A percentile compares a stretch with the other conserved stretches of the same genome.
Conservation (phyloP, 2,888 invertebrate genomes). For the Eupithecia tripunctaria region DNA sequence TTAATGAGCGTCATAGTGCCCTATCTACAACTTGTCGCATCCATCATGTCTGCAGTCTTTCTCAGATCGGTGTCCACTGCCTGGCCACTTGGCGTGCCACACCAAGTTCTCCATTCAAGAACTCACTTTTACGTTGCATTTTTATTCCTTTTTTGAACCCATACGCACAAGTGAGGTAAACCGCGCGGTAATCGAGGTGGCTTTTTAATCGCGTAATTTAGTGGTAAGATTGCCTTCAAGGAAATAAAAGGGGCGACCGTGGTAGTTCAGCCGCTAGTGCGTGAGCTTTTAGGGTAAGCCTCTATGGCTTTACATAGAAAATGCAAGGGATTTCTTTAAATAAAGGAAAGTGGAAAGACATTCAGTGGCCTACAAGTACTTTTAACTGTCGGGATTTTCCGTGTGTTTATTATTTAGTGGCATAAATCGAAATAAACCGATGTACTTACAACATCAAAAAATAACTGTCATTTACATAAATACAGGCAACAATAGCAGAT, state of each 20-base stretch:
- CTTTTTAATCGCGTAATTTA: background rate
- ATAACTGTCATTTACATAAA: background rate
- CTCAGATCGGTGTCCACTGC: too few species aligned
- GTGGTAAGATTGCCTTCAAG: background rate
- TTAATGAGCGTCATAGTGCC: too few species aligned
- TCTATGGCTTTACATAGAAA: background rate
- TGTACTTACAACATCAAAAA: background rate
- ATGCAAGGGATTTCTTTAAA: background rate
- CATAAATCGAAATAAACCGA: background rate
- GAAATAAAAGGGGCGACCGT: background rate
- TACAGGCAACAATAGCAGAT: background rate
- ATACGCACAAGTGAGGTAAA: background rate
- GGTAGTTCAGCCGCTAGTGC: background rate
- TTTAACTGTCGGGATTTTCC: background rate
- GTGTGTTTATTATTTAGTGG: background rate
- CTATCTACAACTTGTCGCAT: too few species aligned
- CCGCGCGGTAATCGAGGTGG: background rate
- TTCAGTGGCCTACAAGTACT: background rate
- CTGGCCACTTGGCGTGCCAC: too few species aligned
- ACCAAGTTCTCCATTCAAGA: too few species aligned
- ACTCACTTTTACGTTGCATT: too few species aligned
- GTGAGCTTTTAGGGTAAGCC: constrained; percentile 8
- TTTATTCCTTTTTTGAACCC: background rate
- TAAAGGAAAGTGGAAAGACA: background rate
- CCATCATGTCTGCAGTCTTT: too few species aligned